Percentiles rank a stretch among this genome's conserved stretches.
phyloP scores from a whole-genome alignment of 2,797 vertebrate genomes.

The Glyptemys insculpta region DNA sequence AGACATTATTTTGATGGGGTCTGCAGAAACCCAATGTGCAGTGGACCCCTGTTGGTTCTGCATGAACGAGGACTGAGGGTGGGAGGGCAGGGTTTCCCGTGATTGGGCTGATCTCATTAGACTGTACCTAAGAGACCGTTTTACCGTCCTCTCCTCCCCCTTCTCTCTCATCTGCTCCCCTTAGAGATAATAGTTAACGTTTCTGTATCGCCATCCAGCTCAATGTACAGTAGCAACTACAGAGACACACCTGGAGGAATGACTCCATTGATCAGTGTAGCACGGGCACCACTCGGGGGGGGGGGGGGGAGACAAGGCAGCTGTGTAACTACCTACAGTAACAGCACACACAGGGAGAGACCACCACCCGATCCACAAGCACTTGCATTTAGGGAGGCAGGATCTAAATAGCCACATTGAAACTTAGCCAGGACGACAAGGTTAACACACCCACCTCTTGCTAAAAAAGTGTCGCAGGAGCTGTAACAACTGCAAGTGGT shows the following conservation, averaged over 20 bases:
- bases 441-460: not conserved
- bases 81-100: not conserved
- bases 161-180: not conserved
- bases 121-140: not conserved
- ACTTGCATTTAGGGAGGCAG: not conserved
- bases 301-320: not conserved
- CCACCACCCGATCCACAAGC: not conserved
- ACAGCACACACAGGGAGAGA: rapidly evolving
- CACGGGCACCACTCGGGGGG: not conserved
- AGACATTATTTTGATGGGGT: not conserved
- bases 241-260: not conserved
- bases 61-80: not conserved
- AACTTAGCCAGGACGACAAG: not conserved
- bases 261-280: not conserved
- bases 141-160: not conserved
- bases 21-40: not conserved
- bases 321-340: not conserved
- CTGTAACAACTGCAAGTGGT: not conserved
- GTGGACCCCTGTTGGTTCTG: rapidly evolving
- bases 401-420: not conserved
- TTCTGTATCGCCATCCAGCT: not conserved
- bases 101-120: not conserved
- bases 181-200: not conserved
- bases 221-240: not conserved
- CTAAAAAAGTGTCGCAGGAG: not conserved